These are phyloP conservation scores for Griposia aprilina DNA, from an alignment of 2,888 invertebrate species.

Conservation along the genomic window DNA sequence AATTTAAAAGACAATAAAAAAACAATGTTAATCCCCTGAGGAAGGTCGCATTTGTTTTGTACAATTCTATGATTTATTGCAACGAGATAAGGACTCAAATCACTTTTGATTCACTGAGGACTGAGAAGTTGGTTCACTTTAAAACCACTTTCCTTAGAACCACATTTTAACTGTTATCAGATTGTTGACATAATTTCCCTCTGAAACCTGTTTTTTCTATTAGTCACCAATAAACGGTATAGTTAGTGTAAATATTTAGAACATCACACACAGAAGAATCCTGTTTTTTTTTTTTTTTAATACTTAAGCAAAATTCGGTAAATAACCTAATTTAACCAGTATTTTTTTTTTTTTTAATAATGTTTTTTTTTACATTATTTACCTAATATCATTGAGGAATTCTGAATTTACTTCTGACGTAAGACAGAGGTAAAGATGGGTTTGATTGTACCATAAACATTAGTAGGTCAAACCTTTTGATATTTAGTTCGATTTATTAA, in stretches of 20 bases:
- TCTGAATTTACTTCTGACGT: neutral
- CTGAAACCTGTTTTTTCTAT: neutral
- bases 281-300: too few relatives aligned
- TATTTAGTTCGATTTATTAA: neutral
- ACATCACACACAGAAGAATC: neutral
- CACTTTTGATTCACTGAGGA: neutral
- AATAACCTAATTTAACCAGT: neutral
- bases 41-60: neutral
- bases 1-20: slow-evolving; percentile 11
- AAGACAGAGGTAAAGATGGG: neutral
- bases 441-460: neutral
- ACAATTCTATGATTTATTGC: neutral
- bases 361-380: neutral
- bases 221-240: neutral
- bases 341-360: neutral
- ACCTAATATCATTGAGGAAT: neutral
- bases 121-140: slow-evolving; percentile 7
- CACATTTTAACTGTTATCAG: neutral
- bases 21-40: slow-evolving; percentile 44
- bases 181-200: slow-evolving; percentile 8
- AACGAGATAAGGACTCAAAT: neutral
- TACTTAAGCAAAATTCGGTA: neutral
- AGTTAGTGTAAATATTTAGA: neutral
- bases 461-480: too few relatives aligned
- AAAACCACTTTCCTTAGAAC: slow-evolving; percentile 17